phyloP scores from a whole-genome alignment of 2,888 invertebrate genomes.

The Xanthorhoe designata region DNA sequence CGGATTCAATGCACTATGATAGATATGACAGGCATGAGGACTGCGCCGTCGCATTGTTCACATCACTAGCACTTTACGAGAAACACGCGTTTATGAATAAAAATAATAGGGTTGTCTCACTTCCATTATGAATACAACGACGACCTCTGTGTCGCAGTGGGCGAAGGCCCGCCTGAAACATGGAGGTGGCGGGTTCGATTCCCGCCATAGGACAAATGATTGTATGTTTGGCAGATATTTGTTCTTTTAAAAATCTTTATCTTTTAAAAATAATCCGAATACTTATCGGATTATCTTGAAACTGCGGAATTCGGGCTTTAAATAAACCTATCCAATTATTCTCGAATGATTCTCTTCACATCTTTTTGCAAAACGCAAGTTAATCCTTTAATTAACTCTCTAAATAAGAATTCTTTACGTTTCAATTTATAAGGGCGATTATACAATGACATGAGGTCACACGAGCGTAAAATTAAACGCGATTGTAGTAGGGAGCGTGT shows the following conservation, averaged over 20 bases:
- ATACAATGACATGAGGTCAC: constrained; percentile 56
- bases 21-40: constrained; percentile 63
- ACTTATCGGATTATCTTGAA: background rate
- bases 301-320: background rate
- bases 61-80: constrained; percentile 46
- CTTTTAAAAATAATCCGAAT: too few species aligned
- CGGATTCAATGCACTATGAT: constrained; percentile 58
- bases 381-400: constrained; percentile 58
- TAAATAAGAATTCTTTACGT: constrained; percentile 55
- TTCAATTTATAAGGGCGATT: constrained; percentile 64
- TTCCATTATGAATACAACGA: background rate
- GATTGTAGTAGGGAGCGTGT: constrained; percentile 71
- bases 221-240: too few species aligned
- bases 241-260: too few species aligned
- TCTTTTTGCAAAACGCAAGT: constrained; percentile 23
- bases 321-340: background rate
- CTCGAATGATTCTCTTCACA: background rate
- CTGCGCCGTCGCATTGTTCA: constrained; percentile 50
- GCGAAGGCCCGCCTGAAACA: too few species aligned
- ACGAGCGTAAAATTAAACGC: constrained; percentile 82
- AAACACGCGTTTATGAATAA: constrained; percentile 24
- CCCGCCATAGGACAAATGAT: too few species aligned
- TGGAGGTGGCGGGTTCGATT: too few species aligned
- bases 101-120: constrained; percentile 12
- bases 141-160: too few species aligned